Percentiles rank a stretch among this genome's conserved stretches.
These are phyloP conservation scores for Pseudomyrmex concolor DNA, from an alignment of 1,140 invertebrate species.

Conservation along the genomic window DNA sequence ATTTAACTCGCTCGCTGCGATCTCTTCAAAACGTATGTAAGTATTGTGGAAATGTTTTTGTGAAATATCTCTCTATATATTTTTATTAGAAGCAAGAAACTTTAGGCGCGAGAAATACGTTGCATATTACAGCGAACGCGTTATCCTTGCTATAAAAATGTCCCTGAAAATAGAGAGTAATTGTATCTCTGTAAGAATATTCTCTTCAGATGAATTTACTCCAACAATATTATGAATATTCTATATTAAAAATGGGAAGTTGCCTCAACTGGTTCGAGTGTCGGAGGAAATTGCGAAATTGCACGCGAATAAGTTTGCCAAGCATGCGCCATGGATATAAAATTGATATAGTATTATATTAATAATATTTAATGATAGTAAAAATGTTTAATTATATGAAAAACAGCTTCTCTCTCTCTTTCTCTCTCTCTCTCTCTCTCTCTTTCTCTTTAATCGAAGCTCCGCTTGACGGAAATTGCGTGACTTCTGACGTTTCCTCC, in stretches of 20 bases:
- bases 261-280: no score
- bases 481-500: constrained; percentile 15
- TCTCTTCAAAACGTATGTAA: not conserved
- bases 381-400: constrained; percentile 25
- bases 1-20: constrained; percentile 32
- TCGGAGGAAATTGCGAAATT: no score
- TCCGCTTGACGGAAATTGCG: constrained; percentile 2
- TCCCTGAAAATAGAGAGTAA: not conserved
- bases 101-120: constrained; percentile 2
- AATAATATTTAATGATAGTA: not conserved
- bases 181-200: not conserved
- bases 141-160: not conserved
- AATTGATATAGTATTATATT: no score
- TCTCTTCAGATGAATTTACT: not conserved
- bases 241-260: no score
- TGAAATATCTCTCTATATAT: constrained; percentile 24
- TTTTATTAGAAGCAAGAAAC: constrained; percentile 34
- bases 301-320: no score
- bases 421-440: no score
- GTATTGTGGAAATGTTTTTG: not conserved
- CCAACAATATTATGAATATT: no score
- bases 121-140: not conserved
- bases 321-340: no score
- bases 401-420: no score
- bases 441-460: not conserved